phyloP scores from a whole-genome alignment of 1,140 invertebrate species.

The Homalodisca vitripennis region DNA sequence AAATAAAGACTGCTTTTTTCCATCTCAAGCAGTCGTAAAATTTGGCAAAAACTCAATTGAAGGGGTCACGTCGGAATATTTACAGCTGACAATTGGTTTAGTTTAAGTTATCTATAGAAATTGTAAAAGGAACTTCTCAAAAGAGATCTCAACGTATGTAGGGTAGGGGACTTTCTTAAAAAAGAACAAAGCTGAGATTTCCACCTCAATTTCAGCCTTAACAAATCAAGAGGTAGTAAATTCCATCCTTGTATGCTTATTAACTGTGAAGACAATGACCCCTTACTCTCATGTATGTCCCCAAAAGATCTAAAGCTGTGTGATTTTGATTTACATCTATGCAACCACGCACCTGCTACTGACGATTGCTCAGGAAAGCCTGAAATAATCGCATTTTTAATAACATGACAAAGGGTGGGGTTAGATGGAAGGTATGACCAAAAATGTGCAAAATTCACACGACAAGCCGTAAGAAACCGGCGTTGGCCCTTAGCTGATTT shows the following conservation, averaged over 20 bases:
- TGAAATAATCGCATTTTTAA: constrained; percentile 28
- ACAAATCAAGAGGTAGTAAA: neutral
- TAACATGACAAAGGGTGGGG: constrained; percentile 23
- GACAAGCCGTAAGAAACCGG: neutral
- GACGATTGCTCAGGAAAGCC: constrained; percentile 5
- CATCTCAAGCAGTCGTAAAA: constrained; percentile 38
- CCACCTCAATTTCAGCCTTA: constrained; percentile 35
- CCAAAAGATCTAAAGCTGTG: neutral
- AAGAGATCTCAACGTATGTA: constrained; percentile 37
- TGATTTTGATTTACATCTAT: constrained; percentile 17
- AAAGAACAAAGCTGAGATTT: constrained; percentile 51
- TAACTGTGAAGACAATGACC: neutral
- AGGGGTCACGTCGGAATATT: constrained; percentile 28
- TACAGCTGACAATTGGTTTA: constrained; percentile 38
- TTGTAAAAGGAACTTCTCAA: constrained; percentile 38
- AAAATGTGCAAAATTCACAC: constrained; percentile 19
- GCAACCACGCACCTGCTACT: neutral
- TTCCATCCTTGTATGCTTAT: neutral
- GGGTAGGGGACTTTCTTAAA: constrained; percentile 50
- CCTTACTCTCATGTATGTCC: neutral
- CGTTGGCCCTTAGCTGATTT: neutral
- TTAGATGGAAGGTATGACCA: constrained; percentile 14
- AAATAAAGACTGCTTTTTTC: constrained; percentile 7
- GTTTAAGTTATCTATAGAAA: constrained; percentile 28
- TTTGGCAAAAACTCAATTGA: constrained; percentile 38